Conservation (phyloP, 2,113 vertebrate genomes). For the Anhinga anhinga region DNA sequence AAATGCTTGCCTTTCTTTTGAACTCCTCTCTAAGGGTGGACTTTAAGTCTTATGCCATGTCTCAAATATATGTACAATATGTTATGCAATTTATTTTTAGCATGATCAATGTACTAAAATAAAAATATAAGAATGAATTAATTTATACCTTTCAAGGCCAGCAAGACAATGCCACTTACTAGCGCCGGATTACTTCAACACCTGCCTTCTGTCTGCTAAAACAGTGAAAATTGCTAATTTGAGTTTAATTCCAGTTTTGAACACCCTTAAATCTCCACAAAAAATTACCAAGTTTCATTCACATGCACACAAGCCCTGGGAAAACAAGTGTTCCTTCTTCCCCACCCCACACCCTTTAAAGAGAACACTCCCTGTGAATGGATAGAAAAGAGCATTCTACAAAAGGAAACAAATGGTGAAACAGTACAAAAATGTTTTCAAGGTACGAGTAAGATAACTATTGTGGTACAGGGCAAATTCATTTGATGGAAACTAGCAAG, state of each 20-base stretch:
- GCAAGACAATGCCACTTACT: not conserved
- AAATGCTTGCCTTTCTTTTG: not conserved
- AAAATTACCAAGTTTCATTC: not conserved
- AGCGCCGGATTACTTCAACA: not conserved
- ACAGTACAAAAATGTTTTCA: not conserved
- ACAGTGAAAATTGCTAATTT: not conserved
- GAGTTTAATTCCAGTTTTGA: not conserved
- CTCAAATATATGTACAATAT: not conserved
- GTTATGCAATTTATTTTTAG: not conserved
- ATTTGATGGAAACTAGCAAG: not conserved
- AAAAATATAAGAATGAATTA: not conserved
- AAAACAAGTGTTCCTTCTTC: not conserved
- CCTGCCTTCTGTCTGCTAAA: not conserved
- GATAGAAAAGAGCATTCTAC: not conserved
- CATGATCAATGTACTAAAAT: not conserved
- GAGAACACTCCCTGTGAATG: not conserved
- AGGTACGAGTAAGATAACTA: not conserved
- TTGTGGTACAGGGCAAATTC: not conserved
- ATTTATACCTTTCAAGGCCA: not conserved
- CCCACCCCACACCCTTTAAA: not conserved
- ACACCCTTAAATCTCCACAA: not conserved
- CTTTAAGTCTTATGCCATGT: not conserved
- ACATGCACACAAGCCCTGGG: not conserved
- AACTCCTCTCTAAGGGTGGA: not conserved
- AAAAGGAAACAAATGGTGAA: not conserved